A percentile compares a stretch with the other conserved stretches of the same genome.
Conservation (phyloP, 2,113 vertebrate genomes). For the Synodontis membranacea region DNA sequence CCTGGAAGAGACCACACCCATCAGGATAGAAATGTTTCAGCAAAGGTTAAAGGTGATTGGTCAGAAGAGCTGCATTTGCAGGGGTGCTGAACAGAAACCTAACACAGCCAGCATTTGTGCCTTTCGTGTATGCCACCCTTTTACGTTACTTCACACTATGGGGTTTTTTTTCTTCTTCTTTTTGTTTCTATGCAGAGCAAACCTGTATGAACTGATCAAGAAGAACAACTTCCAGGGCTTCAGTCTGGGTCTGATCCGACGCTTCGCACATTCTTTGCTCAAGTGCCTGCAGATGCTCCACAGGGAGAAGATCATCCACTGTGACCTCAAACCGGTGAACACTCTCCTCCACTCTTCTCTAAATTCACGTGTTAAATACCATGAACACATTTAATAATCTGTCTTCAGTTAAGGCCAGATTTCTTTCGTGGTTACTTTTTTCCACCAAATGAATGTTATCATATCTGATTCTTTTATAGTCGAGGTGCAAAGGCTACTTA, state of each 20-base stretch:
- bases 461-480: not conserved
- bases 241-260: constrained; percentile 81
- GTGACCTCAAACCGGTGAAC: constrained; percentile 90
- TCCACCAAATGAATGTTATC: not conserved
- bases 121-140: not conserved
- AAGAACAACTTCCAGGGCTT: constrained; percentile 94
- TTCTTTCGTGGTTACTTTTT: not conserved
- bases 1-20: not conserved
- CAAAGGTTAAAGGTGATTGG: not conserved
- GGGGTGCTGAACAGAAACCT: too few species aligned
- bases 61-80: not conserved
- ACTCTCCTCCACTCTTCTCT: constrained; percentile 21
- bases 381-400: not conserved
- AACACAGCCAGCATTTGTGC: not conserved
- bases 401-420: not conserved
- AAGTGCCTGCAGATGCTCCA: constrained; percentile 91
- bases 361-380: not conserved
- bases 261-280: constrained; percentile 84
- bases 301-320: constrained; percentile 91
- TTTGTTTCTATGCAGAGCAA: constrained; percentile 73
- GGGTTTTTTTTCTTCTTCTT: too few species aligned
- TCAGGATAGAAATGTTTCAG: not conserved
- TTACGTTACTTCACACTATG: not conserved
- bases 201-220: constrained; percentile 91
- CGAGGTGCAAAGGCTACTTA: not conserved